Evolutionary conservation across 2,797 vertebrate genomes (phyloP).

Genomic region (Syncerus caffer): DNA sequence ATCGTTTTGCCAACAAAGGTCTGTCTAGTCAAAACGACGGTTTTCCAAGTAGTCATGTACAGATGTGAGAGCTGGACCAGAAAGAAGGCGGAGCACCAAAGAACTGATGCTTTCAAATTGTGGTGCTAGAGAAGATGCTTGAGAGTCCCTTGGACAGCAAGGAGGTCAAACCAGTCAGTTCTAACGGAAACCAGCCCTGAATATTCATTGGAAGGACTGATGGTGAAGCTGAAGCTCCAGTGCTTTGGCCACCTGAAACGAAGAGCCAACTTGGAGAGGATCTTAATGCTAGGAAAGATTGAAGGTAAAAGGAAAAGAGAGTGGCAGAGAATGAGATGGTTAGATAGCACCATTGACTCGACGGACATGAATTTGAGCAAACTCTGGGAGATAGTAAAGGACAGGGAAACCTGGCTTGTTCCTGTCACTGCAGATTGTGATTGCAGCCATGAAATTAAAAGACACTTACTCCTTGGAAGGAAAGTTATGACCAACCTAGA

Average conservation of each 20-base stretch:
- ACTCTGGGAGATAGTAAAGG: background rate
- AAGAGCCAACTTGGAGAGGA: background rate
- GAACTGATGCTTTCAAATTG: background rate
- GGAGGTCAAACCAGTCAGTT: background rate
- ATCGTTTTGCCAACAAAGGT: background rate
- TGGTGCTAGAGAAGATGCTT: background rate
- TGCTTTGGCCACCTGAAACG: background rate
- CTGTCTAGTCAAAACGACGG: background rate
- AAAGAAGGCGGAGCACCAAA: background rate
- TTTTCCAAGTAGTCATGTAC: background rate
- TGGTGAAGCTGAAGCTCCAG: background rate
- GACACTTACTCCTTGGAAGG: no score
- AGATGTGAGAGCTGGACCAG: background rate
- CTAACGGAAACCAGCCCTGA: background rate
- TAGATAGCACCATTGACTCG: background rate
- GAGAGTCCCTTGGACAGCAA: background rate
- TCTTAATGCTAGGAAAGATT: background rate
- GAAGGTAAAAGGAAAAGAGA: background rate
- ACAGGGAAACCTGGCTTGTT: background rate
- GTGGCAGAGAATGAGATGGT: background rate
- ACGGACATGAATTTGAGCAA: background rate
- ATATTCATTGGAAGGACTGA: background rate
- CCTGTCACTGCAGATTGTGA: background rate
- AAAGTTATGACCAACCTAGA: no score
- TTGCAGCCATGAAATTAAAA: no score